These are phyloP conservation scores for Achroia grisella DNA, from an alignment of 1,140 invertebrate species.

Conservation along the genomic window DNA sequence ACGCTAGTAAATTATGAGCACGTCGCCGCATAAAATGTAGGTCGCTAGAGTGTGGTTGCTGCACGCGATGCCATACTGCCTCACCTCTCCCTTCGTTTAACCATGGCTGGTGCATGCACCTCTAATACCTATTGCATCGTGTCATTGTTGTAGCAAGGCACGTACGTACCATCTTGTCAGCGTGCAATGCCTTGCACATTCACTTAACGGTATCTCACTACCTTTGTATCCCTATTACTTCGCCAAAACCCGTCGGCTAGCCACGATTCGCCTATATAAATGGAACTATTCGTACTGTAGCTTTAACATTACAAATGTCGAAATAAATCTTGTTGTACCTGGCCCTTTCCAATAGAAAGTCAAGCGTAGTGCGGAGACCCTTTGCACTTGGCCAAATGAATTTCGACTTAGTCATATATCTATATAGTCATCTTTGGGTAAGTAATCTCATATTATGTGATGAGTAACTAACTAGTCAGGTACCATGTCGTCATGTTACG, in stretches of 20 bases:
- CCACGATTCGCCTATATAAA: background rate
- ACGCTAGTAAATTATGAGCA: conserved; percentile 58
- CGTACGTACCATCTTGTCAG: conserved; percentile 3
- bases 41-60: conserved; percentile 55
- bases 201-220: conserved; percentile 21
- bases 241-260: background rate
- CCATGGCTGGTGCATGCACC: conserved; percentile 18
- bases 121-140: conserved; percentile 15
- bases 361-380: background rate
- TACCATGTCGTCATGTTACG: conserved; percentile 34
- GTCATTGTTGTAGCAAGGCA: conserved; percentile 17
- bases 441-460: conserved; percentile 4
- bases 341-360: conserved; percentile 10
- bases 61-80: conserved; percentile 47
- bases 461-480: conserved; percentile 27
- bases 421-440: background rate
- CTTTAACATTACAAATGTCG: background rate
- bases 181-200: background rate
- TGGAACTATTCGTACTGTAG: background rate
- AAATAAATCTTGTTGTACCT: background rate
- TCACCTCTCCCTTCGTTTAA: conserved; percentile 41
- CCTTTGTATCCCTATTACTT: background rate
- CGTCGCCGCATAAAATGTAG: conserved; percentile 66
- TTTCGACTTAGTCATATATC: background rate
- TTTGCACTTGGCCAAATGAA: background rate